Conservation (phyloP, 2,888 invertebrate species). For the Pterostichus niger region DNA sequence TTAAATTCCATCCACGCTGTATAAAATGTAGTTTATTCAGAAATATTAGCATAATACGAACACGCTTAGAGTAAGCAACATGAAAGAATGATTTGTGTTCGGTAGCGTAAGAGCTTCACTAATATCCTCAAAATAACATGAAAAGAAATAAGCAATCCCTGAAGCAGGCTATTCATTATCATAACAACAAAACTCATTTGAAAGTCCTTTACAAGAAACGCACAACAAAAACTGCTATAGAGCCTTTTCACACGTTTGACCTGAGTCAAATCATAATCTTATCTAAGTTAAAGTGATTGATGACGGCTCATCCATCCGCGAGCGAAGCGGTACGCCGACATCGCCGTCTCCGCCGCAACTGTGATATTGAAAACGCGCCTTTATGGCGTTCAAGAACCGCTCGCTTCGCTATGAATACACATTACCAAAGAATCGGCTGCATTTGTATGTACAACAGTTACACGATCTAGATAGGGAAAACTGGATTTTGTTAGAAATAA, state of each 20-base stretch:
- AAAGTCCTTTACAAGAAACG: slow-evolving; percentile 55
- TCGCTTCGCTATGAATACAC: slow-evolving; percentile 44
- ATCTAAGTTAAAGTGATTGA: slow-evolving; percentile 64
- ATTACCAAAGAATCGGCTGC: slow-evolving; percentile 40
- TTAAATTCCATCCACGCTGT: neutral
- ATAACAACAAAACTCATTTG: slow-evolving; percentile 64
- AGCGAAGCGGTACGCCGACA: slow-evolving; percentile 14
- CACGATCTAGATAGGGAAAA: slow-evolving; percentile 40
- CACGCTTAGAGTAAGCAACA: neutral
- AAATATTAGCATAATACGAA: slow-evolving; percentile 24
- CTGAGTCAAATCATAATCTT: slow-evolving; percentile 66
- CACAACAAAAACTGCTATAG: slow-evolving; percentile 51
- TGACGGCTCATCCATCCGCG: slow-evolving; percentile 60
- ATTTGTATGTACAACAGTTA: slow-evolving; percentile 53
- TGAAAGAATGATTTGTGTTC: slow-evolving; percentile 40
- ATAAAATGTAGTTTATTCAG: neutral
- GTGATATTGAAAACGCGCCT: slow-evolving; percentile 37
- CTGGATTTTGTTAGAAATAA: slow-evolving; percentile 34
- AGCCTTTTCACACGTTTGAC: slow-evolving; percentile 64
- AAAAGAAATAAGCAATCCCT: slow-evolving; percentile 40
- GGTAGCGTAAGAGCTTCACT: slow-evolving; percentile 24
- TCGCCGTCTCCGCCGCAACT: neutral
- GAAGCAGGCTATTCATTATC: slow-evolving; percentile 60
- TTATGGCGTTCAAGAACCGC: slow-evolving; percentile 36
- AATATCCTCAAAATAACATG: slow-evolving; percentile 43